Base-by-base conservation (phyloP, 2,113 vertebrate species). In the Raphicerus campestris region DNA sequence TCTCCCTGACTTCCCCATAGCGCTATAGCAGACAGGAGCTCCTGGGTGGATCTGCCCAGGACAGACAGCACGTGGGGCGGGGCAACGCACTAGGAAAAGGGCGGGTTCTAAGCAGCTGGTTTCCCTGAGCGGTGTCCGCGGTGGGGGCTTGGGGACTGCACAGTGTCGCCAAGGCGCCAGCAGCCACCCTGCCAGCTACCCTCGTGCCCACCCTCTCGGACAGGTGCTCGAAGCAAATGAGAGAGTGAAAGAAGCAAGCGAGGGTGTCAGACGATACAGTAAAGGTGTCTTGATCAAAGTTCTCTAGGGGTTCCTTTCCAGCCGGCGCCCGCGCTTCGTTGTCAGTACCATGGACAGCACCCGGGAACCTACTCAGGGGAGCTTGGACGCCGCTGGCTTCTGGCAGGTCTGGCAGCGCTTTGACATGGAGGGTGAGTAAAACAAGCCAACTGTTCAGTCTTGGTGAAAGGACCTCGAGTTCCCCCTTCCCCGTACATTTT, bases 361-460 rank as follows among this genome's bases (percentile, higher is more conserved):
- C 78, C 66, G 99, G 92, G 98, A 97, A 90, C 56, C 4, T 3
- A 22, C 94, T 15, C 98, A 95, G 95, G 98, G 98, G 14, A 97
- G 96, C 55, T 96, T 99, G 97, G 99, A 99, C 58, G 99, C 99
- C 1, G 98, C 98, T 0, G 99, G 99, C 87, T 99, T 99, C 97
- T 98, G 99, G 98, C 98, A 98, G n/a, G 99, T 99, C 86, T 99
- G 99, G 99, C 99, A 99, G 66, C 98, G 98, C 97, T 99, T 99
- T 87, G 99, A 99, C 96, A 97, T 98, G 24, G 99, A 99, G 47
- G 99, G 99, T 99, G 98, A 99, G 99, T 95, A 53, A 45, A 30
- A 19, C 26, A 3, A 24, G 13, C 1, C 32, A 19, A 8, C 5
- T 16, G 66, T 45, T 39, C 5, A 22, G 53, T 11, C 13, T 28